Conservation (phyloP, 2,113 vertebrate genomes). For the Microcebus murinus region DNA sequence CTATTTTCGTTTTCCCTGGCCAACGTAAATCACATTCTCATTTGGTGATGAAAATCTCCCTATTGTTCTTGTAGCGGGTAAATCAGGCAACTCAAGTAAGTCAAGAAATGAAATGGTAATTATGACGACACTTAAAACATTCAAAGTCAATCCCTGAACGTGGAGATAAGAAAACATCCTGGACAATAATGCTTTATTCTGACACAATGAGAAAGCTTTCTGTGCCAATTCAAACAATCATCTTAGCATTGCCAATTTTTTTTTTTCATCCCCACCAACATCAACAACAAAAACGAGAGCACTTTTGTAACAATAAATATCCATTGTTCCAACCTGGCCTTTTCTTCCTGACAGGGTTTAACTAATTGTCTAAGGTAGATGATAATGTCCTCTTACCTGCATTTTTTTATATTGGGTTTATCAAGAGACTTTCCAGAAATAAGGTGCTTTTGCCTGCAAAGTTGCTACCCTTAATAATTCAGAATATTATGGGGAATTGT, state of each 20-base stretch:
- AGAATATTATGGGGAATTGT: background rate
- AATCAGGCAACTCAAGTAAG: background rate
- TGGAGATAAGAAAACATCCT: conserved; percentile 14
- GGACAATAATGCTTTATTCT: conserved; percentile 52
- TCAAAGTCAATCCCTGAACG: conserved; percentile 36
- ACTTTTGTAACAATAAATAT: background rate
- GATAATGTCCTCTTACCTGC: background rate
- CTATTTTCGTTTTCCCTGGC: background rate
- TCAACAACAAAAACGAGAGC: background rate
- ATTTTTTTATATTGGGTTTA: conserved; percentile 33
- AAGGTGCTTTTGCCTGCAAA: background rate
- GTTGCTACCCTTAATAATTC: background rate
- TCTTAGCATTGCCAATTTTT: conserved; percentile 43
- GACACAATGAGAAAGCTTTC: conserved; percentile 56
- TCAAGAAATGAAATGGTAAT: background rate
- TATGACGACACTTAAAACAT: background rate
- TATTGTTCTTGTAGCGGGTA: background rate
- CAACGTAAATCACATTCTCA: background rate
- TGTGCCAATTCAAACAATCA: background rate
- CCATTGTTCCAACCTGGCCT: background rate
- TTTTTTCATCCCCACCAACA: conserved; percentile 47
- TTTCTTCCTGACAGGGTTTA: background rate
- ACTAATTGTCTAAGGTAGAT: background rate
- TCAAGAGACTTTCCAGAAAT: background rate
- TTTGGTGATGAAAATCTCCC: background rate